Percentiles rank a stretch among this genome's conserved stretches.
phyloP scores from a whole-genome alignment of 2,888 invertebrate species.

The Punctoribates punctum region DNA sequence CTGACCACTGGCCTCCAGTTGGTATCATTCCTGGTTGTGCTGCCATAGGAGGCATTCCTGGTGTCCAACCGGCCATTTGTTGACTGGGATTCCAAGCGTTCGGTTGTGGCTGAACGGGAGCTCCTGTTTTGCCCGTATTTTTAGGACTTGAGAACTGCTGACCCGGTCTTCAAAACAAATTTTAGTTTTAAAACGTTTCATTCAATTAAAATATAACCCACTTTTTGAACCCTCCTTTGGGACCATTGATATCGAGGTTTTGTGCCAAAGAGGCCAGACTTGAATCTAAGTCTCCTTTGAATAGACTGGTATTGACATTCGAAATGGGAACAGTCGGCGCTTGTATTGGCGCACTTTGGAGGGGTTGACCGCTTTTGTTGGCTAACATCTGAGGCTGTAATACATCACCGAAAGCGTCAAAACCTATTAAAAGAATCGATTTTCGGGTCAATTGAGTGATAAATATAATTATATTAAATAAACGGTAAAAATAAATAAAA shows the following conservation, averaged over 20 bases:
- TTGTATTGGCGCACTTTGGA: background rate
- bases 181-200: background rate
- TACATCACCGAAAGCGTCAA: constrained; percentile 49
- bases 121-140: constrained; percentile 36
- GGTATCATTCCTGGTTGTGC: background rate
- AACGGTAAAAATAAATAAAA: constrained; percentile 18
- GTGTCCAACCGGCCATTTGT: background rate
- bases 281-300: constrained; percentile 89
- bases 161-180: background rate
- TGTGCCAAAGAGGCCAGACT: constrained; percentile 88
- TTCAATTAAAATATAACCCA: constrained; percentile 23
- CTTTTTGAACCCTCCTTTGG: constrained; percentile 47
- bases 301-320: constrained; percentile 54
- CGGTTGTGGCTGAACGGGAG: constrained; percentile 11
- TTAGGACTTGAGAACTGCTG: constrained; percentile 41
- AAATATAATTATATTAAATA: constrained; percentile 31
- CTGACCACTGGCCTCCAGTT: background rate
- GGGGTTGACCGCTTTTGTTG: background rate
- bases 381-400: constrained; percentile 45
- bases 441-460: background rate
- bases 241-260: constrained; percentile 64
- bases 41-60: background rate
- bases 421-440: constrained; percentile 41
- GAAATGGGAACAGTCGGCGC: constrained; percentile 35
- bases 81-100: background rate